Percentiles rank a stretch among this genome's conserved stretches.
Conservation (phyloP, 2,797 vertebrate genomes). For the Squalus acanthias region DNA sequence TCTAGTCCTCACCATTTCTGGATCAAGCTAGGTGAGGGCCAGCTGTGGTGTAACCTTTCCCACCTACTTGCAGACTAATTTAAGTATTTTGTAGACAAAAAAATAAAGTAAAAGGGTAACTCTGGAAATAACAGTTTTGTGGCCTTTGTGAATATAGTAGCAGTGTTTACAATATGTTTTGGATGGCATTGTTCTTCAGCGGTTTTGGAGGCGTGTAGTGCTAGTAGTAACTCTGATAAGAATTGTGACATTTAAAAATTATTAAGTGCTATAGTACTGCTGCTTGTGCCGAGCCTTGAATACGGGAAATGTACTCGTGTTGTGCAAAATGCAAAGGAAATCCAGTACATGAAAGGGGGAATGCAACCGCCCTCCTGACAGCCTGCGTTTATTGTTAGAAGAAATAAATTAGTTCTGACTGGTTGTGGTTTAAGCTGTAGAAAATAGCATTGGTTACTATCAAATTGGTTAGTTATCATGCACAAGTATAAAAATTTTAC, state of each 20-base stretch:
- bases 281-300: not conserved
- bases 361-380: not conserved
- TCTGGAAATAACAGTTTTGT: not conserved
- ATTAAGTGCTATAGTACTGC: not conserved
- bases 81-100: not conserved
- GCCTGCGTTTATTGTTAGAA: not conserved
- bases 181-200: not conserved
- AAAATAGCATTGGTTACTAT: not conserved
- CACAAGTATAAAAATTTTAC: not conserved
- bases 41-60: not conserved
- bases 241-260: not conserved
- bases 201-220: not conserved
- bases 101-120: not conserved
- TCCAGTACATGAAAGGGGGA: not conserved
- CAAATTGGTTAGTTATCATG: not conserved
- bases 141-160: not conserved
- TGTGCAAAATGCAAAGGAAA: conserved; percentile 8
- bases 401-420: not conserved
- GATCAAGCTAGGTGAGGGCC: not conserved
- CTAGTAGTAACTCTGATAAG: not conserved
- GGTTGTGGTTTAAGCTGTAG: not conserved
- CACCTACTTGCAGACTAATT: not conserved
- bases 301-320: not conserved
- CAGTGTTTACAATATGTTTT: not conserved
- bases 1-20: not conserved